A percentile compares a stretch with the other conserved stretches of the same genome.
phyloP scores from a whole-genome alignment of 2,113 vertebrate species.

The Marmota flaviventris region DNA sequence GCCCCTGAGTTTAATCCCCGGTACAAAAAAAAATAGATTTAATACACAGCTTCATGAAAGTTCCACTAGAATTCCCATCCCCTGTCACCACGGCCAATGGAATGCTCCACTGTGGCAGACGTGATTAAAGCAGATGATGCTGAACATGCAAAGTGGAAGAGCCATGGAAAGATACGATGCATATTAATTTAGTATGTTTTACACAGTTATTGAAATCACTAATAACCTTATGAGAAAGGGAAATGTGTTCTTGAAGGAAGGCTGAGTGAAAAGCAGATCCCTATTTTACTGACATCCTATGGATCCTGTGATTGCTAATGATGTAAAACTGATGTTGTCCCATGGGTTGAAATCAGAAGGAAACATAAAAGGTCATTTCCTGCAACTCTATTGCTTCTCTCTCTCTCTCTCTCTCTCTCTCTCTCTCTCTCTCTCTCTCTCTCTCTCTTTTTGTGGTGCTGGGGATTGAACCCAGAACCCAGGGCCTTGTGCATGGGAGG shows the following conservation, averaged over 20 bases:
- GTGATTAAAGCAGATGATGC: neutral
- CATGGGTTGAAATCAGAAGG: neutral
- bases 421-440: neutral
- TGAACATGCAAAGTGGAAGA: neutral
- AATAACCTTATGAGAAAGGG: neutral
- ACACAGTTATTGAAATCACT: neutral
- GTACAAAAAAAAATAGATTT: neutral
- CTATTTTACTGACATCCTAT: neutral
- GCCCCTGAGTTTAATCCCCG: too few relatives aligned
- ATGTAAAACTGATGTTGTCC: neutral
- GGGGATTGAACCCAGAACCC: too few relatives aligned
- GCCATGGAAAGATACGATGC: neutral
- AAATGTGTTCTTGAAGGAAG: neutral
- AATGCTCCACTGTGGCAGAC: neutral
- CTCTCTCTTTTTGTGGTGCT: too few relatives aligned
- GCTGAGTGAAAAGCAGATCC: neutral
- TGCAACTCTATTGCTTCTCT: slow-evolving; percentile 5
- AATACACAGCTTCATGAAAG: neutral
- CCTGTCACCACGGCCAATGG: neutral
- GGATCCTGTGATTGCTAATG: too few relatives aligned
- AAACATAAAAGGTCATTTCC: slow-evolving; percentile 11
- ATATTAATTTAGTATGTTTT: neutral
- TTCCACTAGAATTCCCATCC: neutral
- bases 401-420: neutral
- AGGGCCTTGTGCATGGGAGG: too few relatives aligned